Evolutionary conservation across 2,797 vertebrate species (phyloP).

Genomic region (Austrolebias charrua): DNA sequence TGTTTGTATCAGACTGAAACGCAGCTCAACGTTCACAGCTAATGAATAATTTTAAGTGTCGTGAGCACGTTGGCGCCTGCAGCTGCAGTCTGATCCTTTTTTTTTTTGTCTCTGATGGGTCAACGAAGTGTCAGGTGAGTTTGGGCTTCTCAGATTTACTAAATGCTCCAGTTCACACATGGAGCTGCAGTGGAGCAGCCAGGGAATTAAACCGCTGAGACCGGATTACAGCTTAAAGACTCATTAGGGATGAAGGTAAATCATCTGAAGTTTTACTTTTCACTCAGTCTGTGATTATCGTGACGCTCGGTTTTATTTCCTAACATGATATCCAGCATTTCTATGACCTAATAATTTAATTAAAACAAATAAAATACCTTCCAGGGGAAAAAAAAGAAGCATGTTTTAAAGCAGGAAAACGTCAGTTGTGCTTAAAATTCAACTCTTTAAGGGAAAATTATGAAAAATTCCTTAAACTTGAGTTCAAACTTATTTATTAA

Average conservation of each 20-base stretch:
- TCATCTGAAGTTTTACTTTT: not conserved
- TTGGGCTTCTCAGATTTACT: slow-evolving; percentile 42
- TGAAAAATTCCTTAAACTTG: no score
- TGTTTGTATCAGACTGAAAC: not conserved
- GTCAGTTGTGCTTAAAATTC: no score
- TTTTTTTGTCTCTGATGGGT: not conserved
- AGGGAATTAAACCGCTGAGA: not conserved
- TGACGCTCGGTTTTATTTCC: no score
- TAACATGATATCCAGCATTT: no score
- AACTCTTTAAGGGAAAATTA: no score
- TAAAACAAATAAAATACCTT: no score
- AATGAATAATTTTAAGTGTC: not conserved
- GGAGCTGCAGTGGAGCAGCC: not conserved
- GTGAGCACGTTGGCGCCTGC: not conserved
- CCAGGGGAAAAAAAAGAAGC: no score
- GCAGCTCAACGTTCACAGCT: not conserved
- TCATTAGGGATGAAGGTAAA: no score
- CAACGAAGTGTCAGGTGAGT: slow-evolving; percentile 43
- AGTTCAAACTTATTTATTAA: no score
- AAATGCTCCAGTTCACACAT: slow-evolving; percentile 18
- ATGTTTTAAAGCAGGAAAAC: no score
- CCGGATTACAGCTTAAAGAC: not conserved
- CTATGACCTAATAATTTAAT: no score
- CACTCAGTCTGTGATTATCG: no score
- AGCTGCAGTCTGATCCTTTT: not conserved